Base-by-base conservation (phyloP, 2,888 invertebrate genomes). In the Monochamus alternatus region DNA sequence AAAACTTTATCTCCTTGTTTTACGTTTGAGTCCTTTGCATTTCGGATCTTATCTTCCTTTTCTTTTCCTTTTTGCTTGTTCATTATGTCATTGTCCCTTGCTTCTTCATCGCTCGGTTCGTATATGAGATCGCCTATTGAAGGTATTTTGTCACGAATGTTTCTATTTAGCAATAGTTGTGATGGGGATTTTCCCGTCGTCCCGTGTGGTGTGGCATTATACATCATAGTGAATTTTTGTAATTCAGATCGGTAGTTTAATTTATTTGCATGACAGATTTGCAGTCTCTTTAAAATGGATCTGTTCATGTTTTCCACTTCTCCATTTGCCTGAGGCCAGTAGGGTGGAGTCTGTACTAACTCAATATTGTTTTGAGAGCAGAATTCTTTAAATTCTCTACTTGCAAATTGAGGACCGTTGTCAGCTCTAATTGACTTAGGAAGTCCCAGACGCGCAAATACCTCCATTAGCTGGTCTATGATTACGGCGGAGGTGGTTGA, bases 221-320 rank as follows among this genome's bases (percentile, higher is more conserved):
- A 38, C 38, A 38, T 38, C 38, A 38, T 5, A 4, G 38, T 38
- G 38, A 38, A 38, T 7, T 38, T 38, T 38, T 38, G 38, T 38
- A 38, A 38, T 38, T 38, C 38, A 38, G 38, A 38, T 7, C 38
- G 38, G 38, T 38, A 38, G 38, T 38, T 38, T 5, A 38, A 77
- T 58, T 82, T 76, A 47, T 75, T 72, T 0, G 66, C 59, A 51
- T 78, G 75, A 44, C 43, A 47, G 22, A 77, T 78, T 65, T 76
- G 80, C 12, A 78, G 62, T 30, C 73, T 58, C 58, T 86, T 85
- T 32, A 83, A 51, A n/a, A 80, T 75, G 7, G 85, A 77, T 38
- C 74, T 80, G 73, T 85, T 85, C 73, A 82, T 82, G 44, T 81
- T 80, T 66, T 85, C 85, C 0, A 84, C 84, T 68, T 81, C 82